Evolutionary conservation across 2,888 invertebrate species (phyloP).

Genomic region (Stenchaetothrips biformis): DNA sequence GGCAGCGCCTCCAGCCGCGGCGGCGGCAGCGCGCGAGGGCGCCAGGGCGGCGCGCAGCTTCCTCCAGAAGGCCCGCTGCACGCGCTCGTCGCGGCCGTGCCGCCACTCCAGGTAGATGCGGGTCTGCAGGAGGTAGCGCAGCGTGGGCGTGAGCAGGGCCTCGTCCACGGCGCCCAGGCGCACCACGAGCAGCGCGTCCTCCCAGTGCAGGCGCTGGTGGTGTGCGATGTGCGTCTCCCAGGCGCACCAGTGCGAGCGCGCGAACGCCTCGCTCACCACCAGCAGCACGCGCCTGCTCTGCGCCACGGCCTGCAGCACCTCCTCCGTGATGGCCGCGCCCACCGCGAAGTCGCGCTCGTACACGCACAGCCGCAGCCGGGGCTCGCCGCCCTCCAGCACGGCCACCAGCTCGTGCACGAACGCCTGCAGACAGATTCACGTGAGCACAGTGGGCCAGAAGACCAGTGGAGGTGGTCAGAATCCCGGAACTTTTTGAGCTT

Average conservation of each 20-base stretch:
- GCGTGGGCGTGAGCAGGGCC: slow-evolving; percentile 54
- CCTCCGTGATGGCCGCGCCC: slow-evolving; percentile 60
- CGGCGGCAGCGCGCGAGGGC: background rate
- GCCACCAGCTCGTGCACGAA: slow-evolving; percentile 58
- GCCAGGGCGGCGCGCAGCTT: background rate
- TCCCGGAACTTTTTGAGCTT: too few relatives aligned
- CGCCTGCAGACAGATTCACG: background rate
- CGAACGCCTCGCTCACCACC: slow-evolving; percentile 62
- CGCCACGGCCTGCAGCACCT: slow-evolving; percentile 59
- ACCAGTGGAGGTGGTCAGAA: too few relatives aligned
- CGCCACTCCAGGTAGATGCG: slow-evolving; percentile 60
- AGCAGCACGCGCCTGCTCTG: slow-evolving; percentile 61
- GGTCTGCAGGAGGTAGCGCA: slow-evolving; percentile 59
- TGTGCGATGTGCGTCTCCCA: slow-evolving; percentile 67
- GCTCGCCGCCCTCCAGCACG: slow-evolving; percentile 56
- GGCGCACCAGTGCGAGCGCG: slow-evolving; percentile 66
- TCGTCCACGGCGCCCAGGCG: slow-evolving; percentile 56
- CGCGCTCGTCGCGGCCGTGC: too few relatives aligned
- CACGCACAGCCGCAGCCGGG: slow-evolving; percentile 59
- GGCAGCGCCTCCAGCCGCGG: too few relatives aligned
- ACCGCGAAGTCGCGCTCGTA: slow-evolving; percentile 65
- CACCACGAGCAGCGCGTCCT: slow-evolving; percentile 58
- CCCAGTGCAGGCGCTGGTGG: slow-evolving; percentile 57
- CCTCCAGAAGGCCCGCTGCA: background rate
- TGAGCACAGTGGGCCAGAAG: background rate